These are phyloP conservation scores for Phyllotis vaccarum DNA, from an alignment of 2,797 vertebrate genomes.

Conservation along the genomic window DNA sequence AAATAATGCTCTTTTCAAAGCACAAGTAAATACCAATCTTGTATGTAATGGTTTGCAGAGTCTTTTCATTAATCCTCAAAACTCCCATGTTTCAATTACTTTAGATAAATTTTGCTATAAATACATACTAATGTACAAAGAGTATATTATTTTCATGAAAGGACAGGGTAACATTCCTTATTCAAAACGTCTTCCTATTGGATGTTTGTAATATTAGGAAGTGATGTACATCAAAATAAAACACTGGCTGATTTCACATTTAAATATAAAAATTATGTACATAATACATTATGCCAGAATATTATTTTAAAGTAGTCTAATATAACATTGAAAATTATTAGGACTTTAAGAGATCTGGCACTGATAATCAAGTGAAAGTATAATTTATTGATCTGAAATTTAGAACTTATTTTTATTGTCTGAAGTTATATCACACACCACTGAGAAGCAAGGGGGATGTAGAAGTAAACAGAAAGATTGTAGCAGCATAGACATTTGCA, in stretches of 20 bases:
- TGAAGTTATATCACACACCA: background rate
- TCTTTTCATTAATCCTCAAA: background rate
- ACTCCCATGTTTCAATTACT: background rate
- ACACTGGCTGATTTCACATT: background rate
- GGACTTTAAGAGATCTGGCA: background rate
- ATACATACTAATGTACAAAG: background rate
- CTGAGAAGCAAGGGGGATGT: background rate
- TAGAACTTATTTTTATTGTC: background rate
- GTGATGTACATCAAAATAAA: conserved; percentile 21
- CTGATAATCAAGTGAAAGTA: background rate
- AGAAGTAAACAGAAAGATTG: background rate
- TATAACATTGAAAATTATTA: conserved; percentile 16
- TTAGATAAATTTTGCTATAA: background rate
- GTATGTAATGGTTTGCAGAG: too few relatives aligned
- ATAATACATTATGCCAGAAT: background rate
- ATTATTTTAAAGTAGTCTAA: background rate
- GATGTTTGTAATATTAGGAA: background rate
- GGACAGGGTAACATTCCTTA: background rate
- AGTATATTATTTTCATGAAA: background rate
- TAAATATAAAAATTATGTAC: background rate
- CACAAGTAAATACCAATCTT: background rate
- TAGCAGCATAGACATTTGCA: background rate
- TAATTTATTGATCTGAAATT: background rate
- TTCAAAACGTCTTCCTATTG: background rate
- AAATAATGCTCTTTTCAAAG: background rate